Evolutionary conservation across 2,888 invertebrate species (phyloP), one percentile per base, ranked within the genome.

Genomic region (Drosophila tanythrix): DNA sequence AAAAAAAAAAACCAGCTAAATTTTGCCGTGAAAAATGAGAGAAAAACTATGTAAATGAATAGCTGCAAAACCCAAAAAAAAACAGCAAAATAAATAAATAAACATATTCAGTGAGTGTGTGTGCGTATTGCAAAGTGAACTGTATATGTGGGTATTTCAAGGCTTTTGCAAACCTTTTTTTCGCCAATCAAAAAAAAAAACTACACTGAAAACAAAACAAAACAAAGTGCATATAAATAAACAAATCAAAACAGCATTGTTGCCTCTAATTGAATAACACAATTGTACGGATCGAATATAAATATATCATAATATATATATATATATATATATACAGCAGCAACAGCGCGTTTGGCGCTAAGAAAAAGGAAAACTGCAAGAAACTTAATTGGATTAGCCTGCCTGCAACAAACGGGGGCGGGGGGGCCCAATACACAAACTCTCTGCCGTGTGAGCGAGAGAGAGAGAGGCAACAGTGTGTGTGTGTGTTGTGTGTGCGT

Each of bases 11-110:
- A 63, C 18, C 59, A 55, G 63, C 75, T 71, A 71, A 46, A 78
- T 67, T 76, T 75, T 75, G 71, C 74, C 70, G 78, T 66, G 75
- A 71, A 75, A 77, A 74, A 69, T 58, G 56, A 67, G 38, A 73
- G 50, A 59, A 66, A 46, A 21, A 53, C 27, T 46, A 64, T 33
- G 43, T 70, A 58, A 78, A 70, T 76, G 64, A 61, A 76, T 68
- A 76, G 73, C 70, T 63, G 73, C 76, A 68, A 79, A 79, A 62
- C 36, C 55, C 52, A 63, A 70, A 76, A 64, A 64, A 79, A 79
- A 76, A 67, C 21, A 79, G 61, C 72, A 67, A 67, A 52, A 50
- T 25, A 58, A 72, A 70, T 76, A 65, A 50, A 52, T 40, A n/a
- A 38, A 55, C 57, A 40, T 21, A n/a, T 31, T 29, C 15, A 31